phyloP scores from a whole-genome alignment of 2,888 invertebrate genomes.

The Drosophila conformis region DNA sequence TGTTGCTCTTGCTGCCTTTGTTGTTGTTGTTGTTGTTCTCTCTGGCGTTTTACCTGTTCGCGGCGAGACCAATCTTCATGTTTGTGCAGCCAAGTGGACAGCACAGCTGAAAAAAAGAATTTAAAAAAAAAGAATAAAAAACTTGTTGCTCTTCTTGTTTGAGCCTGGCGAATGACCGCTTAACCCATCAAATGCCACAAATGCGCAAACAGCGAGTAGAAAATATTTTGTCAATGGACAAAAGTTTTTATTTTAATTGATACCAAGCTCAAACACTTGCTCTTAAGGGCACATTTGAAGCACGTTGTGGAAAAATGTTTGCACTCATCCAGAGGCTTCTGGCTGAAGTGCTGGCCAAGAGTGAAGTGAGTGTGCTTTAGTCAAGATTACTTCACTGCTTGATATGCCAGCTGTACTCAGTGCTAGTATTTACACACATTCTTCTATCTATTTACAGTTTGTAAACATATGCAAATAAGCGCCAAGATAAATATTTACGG shows the following conservation, averaged over 20 bases:
- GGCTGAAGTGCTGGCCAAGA: constrained; percentile 24
- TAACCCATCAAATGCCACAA: constrained; percentile 61
- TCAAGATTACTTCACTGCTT: constrained; percentile 30
- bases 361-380: constrained; percentile 26
- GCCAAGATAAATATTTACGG: constrained; percentile 12
- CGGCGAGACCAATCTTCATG: constrained; percentile 53
- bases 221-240: constrained; percentile 37
- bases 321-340: constrained; percentile 9
- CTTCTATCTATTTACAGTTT: constrained; percentile 5
- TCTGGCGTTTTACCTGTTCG: constrained; percentile 38
- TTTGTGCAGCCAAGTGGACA: constrained; percentile 62
- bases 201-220: constrained; percentile 14
- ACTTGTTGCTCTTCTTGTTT: constrained; percentile 62
- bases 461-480: constrained; percentile 4
- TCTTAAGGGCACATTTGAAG: background rate
- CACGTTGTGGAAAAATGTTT: constrained; percentile 13
- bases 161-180: constrained; percentile 63
- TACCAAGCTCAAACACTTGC: constrained; percentile 10
- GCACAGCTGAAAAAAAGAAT: constrained; percentile 5
- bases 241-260: constrained; percentile 29
- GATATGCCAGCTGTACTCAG: constrained; percentile 31
- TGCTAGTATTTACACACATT: constrained; percentile 33
- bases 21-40: constrained; percentile 9
- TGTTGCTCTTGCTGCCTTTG: constrained; percentile 8
- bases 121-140: constrained; percentile 11